Evolutionary conservation across 2,113 vertebrate genomes (phyloP), one percentile per base, ranked within the genome.

Genomic region (Pionites leucogaster): DNA sequence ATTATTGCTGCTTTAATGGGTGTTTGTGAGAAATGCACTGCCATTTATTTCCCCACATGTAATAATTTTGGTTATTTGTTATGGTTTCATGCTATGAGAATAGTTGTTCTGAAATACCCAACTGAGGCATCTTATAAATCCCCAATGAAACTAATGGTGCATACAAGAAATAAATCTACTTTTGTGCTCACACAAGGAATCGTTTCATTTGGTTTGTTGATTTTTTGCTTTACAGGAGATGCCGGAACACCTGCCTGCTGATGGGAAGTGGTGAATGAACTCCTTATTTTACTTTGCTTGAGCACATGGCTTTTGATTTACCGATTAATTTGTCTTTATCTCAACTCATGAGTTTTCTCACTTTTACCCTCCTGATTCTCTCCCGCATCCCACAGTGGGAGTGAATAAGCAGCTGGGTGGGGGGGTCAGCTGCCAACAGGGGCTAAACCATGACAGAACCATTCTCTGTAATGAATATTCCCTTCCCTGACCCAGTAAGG

Each of bases 371-470:
- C 57, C 28, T 13, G 27, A 6, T 41, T 84, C 13, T 74, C 16
- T 76, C 16, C 12, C 2, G 2, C 23, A 17, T 19, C 29, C 18
- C 8, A 55, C 24, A 7, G 3, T 1, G 12, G 10, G 14, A 65
- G 22, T 19, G 7, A 65, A 5, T 0, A 3, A 82, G 50, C 1
- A 3, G 5, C 28, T 87, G 9, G 1, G 2, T 23, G 17, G 13
- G 18, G 3, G 7, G 2, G 10, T 67, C 22, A 39, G 42, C 16
- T 86, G 23, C 35, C 76, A 4, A 3, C 2, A 3, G 1, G 7
- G 24, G 23, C 52, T 78, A 52, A 62, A 62, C 13, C 11, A 13
- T 14, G 9, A 35, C 24, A 42, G 13, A 67, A 86, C 11, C 16
- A 3, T 79, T 39, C 24, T 60, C 29, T 71, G 6, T 33, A 68